Evolutionary conservation across 2,888 invertebrate species (phyloP).

Genomic region (Drosophila nigricruria): DNA sequence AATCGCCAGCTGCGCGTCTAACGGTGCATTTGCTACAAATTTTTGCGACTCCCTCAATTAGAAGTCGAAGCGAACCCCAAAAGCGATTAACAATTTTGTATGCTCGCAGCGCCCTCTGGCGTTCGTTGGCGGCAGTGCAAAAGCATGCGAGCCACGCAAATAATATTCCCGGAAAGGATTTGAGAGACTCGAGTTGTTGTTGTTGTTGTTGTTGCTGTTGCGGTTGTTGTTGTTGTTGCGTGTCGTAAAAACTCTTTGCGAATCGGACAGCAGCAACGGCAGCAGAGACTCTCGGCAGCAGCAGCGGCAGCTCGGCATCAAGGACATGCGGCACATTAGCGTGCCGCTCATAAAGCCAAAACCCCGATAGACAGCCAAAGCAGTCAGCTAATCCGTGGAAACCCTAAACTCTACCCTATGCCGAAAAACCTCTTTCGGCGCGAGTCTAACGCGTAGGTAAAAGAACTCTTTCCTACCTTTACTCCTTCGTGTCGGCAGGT

Average conservation of each 20-base stretch:
- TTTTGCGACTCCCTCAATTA: conserved; percentile 36
- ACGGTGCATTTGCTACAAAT: conserved; percentile 57
- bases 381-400: conserved; percentile 69
- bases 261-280: conserved; percentile 55
- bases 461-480: conserved; percentile 69
- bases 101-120: conserved; percentile 76
- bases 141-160: conserved; percentile 56
- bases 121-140: conserved; percentile 42
- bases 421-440: conserved; percentile 76
- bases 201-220: conserved; percentile 10
- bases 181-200: conserved; percentile 4
- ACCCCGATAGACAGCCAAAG: conserved; percentile 11
- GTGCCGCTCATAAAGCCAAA: conserved; percentile 67
- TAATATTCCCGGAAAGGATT: conserved; percentile 79
- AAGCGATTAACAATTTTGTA: conserved; percentile 60
- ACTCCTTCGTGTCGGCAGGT: conserved; percentile 56
- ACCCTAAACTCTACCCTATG: conserved; percentile 71
- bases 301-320: conserved; percentile 55
- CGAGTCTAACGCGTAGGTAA: conserved; percentile 63
- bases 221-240: conserved; percentile 33
- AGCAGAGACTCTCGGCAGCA: conserved; percentile 22
- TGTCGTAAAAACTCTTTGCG: conserved; percentile 81
- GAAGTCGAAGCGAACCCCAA: conserved; percentile 14
- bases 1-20: conserved; percentile 54
- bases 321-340: conserved; percentile 74